These are phyloP conservation scores for Camponotus floridanus DNA, from an alignment of 1,140 invertebrate species.

Conservation along the genomic window DNA sequence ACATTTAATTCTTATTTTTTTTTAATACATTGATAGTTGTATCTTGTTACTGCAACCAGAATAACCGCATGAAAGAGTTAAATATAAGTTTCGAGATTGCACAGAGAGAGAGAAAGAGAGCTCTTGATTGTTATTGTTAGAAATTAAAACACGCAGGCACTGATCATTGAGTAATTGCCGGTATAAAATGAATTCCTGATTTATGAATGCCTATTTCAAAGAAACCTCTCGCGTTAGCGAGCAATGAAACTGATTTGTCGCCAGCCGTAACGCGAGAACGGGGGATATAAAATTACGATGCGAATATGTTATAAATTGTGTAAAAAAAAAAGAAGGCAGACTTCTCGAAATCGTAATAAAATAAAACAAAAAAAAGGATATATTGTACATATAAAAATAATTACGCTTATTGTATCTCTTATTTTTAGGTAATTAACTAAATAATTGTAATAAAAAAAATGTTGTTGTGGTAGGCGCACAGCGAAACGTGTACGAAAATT, in stretches of 20 bases:
- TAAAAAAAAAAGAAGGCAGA: slow-evolving; percentile 77
- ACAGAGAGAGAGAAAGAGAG: not conserved
- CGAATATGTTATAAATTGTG: slow-evolving; percentile 79
- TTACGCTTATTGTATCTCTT: slow-evolving; percentile 87
- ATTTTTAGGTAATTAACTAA: slow-evolving; percentile 86
- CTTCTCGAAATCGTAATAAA: slow-evolving; percentile 80
- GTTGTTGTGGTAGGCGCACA: slow-evolving; percentile 86
- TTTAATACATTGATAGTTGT: slow-evolving; percentile 32
- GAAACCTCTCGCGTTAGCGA: slow-evolving; percentile 49
- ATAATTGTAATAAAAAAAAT: slow-evolving; percentile 84
- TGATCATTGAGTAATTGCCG: slow-evolving; percentile 63
- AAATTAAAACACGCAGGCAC: slow-evolving; percentile 36
- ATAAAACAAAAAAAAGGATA: slow-evolving; percentile 80
- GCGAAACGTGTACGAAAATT: slow-evolving; percentile 85
- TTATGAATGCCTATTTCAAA: slow-evolving; percentile 58
- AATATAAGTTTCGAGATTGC: slow-evolving; percentile 25
- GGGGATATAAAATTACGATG: slow-evolving; percentile 73
- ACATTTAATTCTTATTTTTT: slow-evolving; percentile 30
- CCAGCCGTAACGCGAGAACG: slow-evolving; percentile 76
- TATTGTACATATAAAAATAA: slow-evolving; percentile 86
- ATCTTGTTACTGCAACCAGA: slow-evolving; percentile 27
- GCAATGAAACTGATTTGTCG: slow-evolving; percentile 73
- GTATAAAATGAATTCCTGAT: slow-evolving; percentile 34
- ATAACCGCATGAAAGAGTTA: slow-evolving; percentile 5
- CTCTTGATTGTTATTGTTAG: slow-evolving; percentile 33